Conservation (phyloP, 2,113 vertebrate species). For the Oryzias woworae region DNA sequence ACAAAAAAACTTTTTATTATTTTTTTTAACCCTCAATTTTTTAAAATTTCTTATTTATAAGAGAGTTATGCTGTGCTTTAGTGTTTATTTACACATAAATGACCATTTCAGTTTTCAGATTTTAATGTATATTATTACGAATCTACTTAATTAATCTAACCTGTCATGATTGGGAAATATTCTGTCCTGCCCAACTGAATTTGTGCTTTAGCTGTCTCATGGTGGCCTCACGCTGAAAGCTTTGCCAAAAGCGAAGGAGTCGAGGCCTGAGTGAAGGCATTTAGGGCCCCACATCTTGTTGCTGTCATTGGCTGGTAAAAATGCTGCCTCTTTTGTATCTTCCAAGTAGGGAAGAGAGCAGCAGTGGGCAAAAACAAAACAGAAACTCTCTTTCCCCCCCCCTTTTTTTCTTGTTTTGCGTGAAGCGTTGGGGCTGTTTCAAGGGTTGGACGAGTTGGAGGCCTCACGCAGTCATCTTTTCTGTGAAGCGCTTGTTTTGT, state of each 20-base stretch:
- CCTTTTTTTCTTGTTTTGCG: slow-evolving; percentile 48
- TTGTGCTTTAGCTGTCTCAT: slow-evolving; percentile 47
- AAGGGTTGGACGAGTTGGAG: slow-evolving; percentile 46
- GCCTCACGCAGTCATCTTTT: slow-evolving; percentile 48
- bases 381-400: slow-evolving; percentile 34
- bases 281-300: slow-evolving; percentile 72
- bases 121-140: too few relatives aligned
- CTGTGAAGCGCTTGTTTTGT: slow-evolving; percentile 55
- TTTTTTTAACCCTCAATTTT: too few relatives aligned
- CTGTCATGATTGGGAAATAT: neutral
- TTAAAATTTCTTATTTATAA: too few relatives aligned
- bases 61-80: too few relatives aligned
- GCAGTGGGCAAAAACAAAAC: slow-evolving; percentile 45
- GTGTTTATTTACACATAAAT: too few relatives aligned
- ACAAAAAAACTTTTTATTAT: too few relatives aligned
- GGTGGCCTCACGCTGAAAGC: slow-evolving; percentile 43
- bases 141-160: too few relatives aligned
- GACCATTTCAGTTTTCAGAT: too few relatives aligned
- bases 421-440: slow-evolving; percentile 63
- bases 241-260: slow-evolving; percentile 66
- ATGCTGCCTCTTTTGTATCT: slow-evolving; percentile 66
- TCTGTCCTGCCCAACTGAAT: slow-evolving; percentile 25
- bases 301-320: slow-evolving; percentile 78
- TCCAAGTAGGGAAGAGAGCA: slow-evolving; percentile 38
- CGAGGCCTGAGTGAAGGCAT: slow-evolving; percentile 68